Base-by-base conservation (phyloP, 2,888 invertebrate genomes). In the Erannis defoliaria region DNA sequence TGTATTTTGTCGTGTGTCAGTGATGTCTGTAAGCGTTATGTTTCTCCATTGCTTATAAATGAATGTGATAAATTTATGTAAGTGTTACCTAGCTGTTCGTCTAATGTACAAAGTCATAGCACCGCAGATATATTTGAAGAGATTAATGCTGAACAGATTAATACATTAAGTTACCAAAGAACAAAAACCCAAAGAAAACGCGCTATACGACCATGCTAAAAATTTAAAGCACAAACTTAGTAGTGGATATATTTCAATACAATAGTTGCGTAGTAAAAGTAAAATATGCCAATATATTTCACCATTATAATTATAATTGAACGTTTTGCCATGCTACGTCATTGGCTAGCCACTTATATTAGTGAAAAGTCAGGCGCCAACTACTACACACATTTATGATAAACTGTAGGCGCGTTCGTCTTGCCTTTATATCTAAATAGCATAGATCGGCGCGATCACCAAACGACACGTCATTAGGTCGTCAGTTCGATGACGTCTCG, bases 51-150 rank as follows among this genome's bases (percentile, higher is more conserved):
- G 71, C 70, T 71, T 62, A 62, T 68, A 65, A 65, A 64, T 62
- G 72, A 74, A 71, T 73, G 69, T 66, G 72, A 73, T 70, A 64
- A 64, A 68, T 70, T 51, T 54, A 55, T 65, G 62, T 71, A 71
- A 70, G 64, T 76, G 69, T 67, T 66, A 55, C 68, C 65, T 69
- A 73, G 56, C 53, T 68, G 76, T 76, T 75, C 72, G 78, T 82
- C 76, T 73, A 72, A 77, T 82, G 82, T 85, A 85, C 81, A 86
- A 66, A 66, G 79, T 75, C 74, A 66, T 76, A 79, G 76, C 76
- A 75, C 70, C 71, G 73, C 71, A 76, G 72, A 75, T 63, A 61
- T 55, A 50, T 56, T 37, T 35, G 45, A 45, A 49, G 35, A 45
- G 5, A 18, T 31, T 23, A 31, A 19, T 31, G 18, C 45, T 14